Conservation (phyloP, 2,113 vertebrate species). For the Synchiropus splendidus region DNA sequence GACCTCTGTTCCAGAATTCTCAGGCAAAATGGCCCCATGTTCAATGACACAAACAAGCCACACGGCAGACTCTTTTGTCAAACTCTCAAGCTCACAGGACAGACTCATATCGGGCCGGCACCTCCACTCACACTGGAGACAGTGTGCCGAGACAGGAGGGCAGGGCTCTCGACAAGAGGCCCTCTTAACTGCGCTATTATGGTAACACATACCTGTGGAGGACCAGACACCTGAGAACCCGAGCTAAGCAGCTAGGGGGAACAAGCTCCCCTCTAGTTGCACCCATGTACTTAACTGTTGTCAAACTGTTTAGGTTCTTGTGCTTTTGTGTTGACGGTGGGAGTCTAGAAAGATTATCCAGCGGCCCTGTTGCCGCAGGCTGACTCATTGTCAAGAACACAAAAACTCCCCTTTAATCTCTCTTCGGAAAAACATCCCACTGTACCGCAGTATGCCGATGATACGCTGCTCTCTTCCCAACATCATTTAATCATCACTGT, state of each 20-base stretch:
- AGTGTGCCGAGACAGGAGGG: conserved; percentile 62
- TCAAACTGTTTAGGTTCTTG: conserved; percentile 58
- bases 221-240: conserved; percentile 60
- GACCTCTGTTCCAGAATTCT: conserved; percentile 55
- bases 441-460: conserved; percentile 11
- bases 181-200: conserved; percentile 64
- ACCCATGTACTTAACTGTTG: conserved; percentile 56
- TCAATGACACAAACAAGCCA: conserved; percentile 58
- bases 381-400: conserved; percentile 54
- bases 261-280: conserved; percentile 29
- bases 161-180: conserved; percentile 56
- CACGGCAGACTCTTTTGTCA: conserved; percentile 69
- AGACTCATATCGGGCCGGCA: conserved; percentile 51
- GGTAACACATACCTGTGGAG: conserved; percentile 65
- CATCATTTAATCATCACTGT: conserved; percentile 32
- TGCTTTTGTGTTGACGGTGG: conserved; percentile 64
- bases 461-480: conserved; percentile 31
- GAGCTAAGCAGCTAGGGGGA: conserved; percentile 43
- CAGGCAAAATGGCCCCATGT: conserved; percentile 57
- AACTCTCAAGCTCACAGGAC: conserved; percentile 54
- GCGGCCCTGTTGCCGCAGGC: conserved; percentile 41
- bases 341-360: conserved; percentile 57
- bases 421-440: conserved; percentile 27
- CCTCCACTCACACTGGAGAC: conserved; percentile 62
- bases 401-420: conserved; percentile 50